phyloP scores from a whole-genome alignment of 2,113 vertebrate genomes.

The Tachysurus fulvidraco region DNA sequence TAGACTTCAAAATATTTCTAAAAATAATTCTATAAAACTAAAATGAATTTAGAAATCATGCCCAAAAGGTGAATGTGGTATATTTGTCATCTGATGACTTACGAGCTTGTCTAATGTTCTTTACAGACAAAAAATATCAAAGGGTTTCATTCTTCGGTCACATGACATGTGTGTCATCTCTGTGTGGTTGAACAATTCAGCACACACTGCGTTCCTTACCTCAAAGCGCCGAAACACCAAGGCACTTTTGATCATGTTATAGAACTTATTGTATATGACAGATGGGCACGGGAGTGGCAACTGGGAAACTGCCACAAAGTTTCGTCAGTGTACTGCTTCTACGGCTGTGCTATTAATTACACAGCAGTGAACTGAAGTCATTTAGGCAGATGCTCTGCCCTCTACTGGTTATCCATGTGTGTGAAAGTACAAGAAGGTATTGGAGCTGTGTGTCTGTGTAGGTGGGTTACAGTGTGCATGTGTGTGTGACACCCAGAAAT shows the following conservation, averaged over 20 bases:
- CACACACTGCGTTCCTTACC: neutral
- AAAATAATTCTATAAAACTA: neutral
- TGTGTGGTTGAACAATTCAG: neutral
- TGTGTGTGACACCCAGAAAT: slow-evolving; percentile 22
- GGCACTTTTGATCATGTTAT: slow-evolving; percentile 36
- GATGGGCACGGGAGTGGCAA: slow-evolving; percentile 18
- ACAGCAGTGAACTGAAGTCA: neutral
- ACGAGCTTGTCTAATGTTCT: neutral
- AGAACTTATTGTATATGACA: slow-evolving; percentile 26
- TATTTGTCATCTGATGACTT: neutral
- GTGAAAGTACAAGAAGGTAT: neutral
- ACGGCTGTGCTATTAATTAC: neutral
- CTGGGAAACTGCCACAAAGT: slow-evolving; percentile 23
- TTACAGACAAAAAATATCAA: slow-evolving; percentile 2
- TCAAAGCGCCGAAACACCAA: slow-evolving; percentile 17
- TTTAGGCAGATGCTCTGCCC: slow-evolving; percentile 17
- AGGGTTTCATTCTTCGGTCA: neutral
- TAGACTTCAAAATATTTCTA: neutral
- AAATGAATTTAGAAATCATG: neutral
- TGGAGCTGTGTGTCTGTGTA: neutral
- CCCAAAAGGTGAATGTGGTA: neutral
- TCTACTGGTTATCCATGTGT: slow-evolving; percentile 23
- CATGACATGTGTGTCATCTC: neutral
- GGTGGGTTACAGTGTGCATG: neutral
- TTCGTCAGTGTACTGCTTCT: slow-evolving; percentile 12